Evolutionary conservation across 2,797 vertebrate species (phyloP), one percentile per base, ranked within the genome.

Genomic region (Anolis apletophallus): DNA sequence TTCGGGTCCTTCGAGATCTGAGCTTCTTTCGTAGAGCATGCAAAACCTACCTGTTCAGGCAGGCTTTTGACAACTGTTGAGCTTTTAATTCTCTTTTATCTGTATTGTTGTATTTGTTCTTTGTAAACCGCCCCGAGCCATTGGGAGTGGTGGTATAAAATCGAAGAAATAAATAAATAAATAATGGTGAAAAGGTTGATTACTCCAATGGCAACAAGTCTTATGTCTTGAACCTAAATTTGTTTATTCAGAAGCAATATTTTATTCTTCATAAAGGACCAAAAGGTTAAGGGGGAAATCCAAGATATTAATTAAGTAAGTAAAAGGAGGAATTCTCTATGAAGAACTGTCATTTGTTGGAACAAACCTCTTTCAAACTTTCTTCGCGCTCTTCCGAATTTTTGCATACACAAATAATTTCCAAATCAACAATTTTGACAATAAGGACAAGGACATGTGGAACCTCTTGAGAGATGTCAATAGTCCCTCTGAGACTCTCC

Each of bases 171-270:
- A n/a, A n/a, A n/a, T n/a, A n/a, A n/a, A n/a, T n/a, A n/a, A n/a
- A n/a, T n/a, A 64, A 26, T 3, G 10, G 29, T 29, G 26, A 5
- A 64, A 12, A 64, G 61, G 61, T 29, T 29, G 88, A 90, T 75
- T 82, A 83, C 88, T 90, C 88, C 82, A 54, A 50, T 12, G 10
- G 40, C 8, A 92, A 79, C 67, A 36, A 84, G 61, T 90, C 88
- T 88, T 36, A 29, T 77, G 16, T 5, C 10, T 52, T 34, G n/a
- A 34, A n/a, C 13, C 6, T n/a, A 50, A n/a, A 83, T 59, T 11
- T 7, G 8, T 72, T 67, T 76, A 46, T 54, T 6, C 26, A 19
- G n/a, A 61, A 74, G 23, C 7, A 46, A 76, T 46, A 8, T 46
- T 46, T 46, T 40, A 40, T 46, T 46, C 46, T 64, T 64, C 21